Evolutionary conservation across 2,888 invertebrate species (phyloP), one percentile per base, ranked within the genome.

Genomic region (Leptinotarsa haldemani): DNA sequence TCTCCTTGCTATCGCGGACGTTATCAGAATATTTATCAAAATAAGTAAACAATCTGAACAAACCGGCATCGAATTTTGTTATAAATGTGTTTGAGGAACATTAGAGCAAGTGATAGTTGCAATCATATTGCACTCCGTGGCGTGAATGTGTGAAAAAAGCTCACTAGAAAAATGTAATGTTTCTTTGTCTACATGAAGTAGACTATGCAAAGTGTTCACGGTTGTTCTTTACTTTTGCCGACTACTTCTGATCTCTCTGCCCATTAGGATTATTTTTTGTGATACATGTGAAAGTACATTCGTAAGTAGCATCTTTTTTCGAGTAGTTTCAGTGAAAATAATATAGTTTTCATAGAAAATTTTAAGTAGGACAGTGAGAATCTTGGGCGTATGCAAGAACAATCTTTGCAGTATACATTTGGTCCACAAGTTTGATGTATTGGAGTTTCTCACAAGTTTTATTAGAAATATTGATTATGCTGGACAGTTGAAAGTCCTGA

Each of bases 351-450:
- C 82, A 82, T 83, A 81, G 79, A 83, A 79, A 80, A 83, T 76
- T 80, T 72, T 83, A 85, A 84, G 86, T 86, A 86, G 86, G 87
- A 85, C 86, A 86, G 79, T 77, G 80, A 81, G 81, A 81, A 79
- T 83, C 83, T 85, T 86, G 86, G 86, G 86, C 86, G 86, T 86
- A 83, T 84, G 77, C 83, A 82, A 81, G 78, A 84, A 84, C 80
- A 85, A 84, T 85, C 84, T 85, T 82, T 77, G 76, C 82, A 86
- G 76, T 84, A 83, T 81, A 85, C 80, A 79, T 75, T 79, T 86
- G 86, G 86, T 81, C 86, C 81, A 82, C 83, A 80, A 79, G 82
- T 85, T 85, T 86, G 85, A 85, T 86, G 85, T 85, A 84, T 86
- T 80, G 82, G 79, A 80, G 82, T 83, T 83, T 82, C 84, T 82